Base-by-base conservation (phyloP, 2,113 vertebrate genomes). In the Vicugna pacos region DNA sequence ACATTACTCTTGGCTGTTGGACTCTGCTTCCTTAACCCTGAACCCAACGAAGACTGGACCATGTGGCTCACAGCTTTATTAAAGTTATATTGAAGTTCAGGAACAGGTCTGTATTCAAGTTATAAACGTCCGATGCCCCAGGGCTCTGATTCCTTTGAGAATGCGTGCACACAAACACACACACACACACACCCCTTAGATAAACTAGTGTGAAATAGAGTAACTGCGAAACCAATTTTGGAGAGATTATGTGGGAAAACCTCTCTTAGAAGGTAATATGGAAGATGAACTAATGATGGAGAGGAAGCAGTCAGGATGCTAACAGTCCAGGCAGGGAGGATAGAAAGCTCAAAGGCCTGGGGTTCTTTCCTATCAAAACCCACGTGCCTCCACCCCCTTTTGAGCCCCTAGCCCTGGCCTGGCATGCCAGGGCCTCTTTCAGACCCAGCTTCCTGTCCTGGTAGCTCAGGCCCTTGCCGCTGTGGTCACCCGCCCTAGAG, bases 361-460 rank as follows among this genome's bases (percentile, higher is more conserved):
- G 28, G 8, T n/a, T 35, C 48, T 72, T 20, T 9, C 35, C 6
- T 15, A 2, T 16, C 28, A 20, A 38, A 89, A 72, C 16, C 52
- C 35, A n/a, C 0, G 4, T 10, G 38, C 14, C 20, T 8, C 42
- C 35, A 32, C 50, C n/a, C 35, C 80, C 50, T 32, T 5, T 54
- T 8, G 46, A 24, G 26, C 16, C 20, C 46, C 30, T 4, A 2
- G 30, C 17, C 38, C 22, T 9, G 11, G 65, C n/a, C 91, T 46
- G 17, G 32, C 6, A 22, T 7, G 22, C 64, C 24, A 1, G 6
- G 58, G 20, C 50, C 10, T 50, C 67, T 30, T 38, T 32, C 38
- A 42, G n/a, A 60, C 56, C 16, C 11, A 0, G 13, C 1, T 42
- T 89, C 20, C 28, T 5, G 35, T 12, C 4, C 72, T 30, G 0